Base-by-base conservation (phyloP, 1,140 invertebrate genomes). In the Dufourea novaeangliae region DNA sequence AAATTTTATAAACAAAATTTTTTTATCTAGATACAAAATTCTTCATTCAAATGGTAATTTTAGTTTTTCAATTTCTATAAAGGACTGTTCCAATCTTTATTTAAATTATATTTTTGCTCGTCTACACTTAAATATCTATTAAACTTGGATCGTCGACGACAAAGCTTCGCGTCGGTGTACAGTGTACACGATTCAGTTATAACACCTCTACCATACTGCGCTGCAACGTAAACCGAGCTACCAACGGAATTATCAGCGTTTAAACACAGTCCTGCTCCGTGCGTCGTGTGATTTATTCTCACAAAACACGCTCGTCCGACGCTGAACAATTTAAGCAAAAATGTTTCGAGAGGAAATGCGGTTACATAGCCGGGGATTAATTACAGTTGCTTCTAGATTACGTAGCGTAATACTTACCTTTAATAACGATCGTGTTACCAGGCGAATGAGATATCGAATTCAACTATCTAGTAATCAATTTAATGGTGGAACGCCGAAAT, bases 361-460 rank as follows among this genome's bases (percentile, higher is more conserved):
- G 75, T 77, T 77, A 37, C 61, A 54, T 54, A 62, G 44, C 54
- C 32, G 37, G 27, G 44, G 75, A 77, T 77, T 77, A 77, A 71
- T 77, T 77, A 77, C 75, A 63, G 56, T 71, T 70, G 67, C 75
- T 77, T 70, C 75, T 77, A 77, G 75, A 77, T 77, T 77, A 77
- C 75, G 75, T 77, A 77, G 75, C 57, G 75, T 77, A 63, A 71
- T 77, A 71, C 74, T 76, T 61, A 70, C 68, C 75, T 71, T 71
- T 77, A 69, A 70, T 41, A 71, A 71, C 44, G 75, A 77, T 77
- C 75, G 46, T 5, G 37, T 77, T 77, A 63, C 75, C 57, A 37
- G 29, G 27, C 66, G 50, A 68, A 68, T 27, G 44, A 39, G 67
- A 37, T 71, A 77, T 77, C 75, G 34, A 54, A 71, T 77, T 77